Base-by-base conservation (phyloP, 2,113 vertebrate genomes). In the Parus major region DNA sequence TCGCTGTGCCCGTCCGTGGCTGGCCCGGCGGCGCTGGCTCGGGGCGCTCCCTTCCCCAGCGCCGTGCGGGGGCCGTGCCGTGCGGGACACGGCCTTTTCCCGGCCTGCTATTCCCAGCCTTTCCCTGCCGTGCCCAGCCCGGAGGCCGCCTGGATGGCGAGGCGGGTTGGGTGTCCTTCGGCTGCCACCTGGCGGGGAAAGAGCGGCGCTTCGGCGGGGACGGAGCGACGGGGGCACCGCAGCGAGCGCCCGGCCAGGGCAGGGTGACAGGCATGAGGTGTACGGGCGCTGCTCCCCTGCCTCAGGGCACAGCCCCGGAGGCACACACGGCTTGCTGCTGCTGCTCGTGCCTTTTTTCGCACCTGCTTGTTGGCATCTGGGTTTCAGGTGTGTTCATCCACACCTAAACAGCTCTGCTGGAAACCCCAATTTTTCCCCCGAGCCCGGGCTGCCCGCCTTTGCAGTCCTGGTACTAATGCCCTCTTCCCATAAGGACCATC, bases 181-280 rank as follows among this genome's bases (percentile, higher is more conserved):
- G 64, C 97, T 96, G 97, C 97, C 86, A 92, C 94, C 95, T 97
- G 82, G 96, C 93, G 97, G 95, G 86, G 31, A 59, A 18, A 8
- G 23, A 50, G 76, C 50, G 39, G 64, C 42, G 42, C 42, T 42
- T 42, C 42, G 42, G 42, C 44, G 3, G 44, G 28, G 15, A 39
- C 15, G 2, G 20, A 3, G 31, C 97, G 92, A 96, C 96, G 2
- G 28, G 15, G 22, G 12, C 5, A 15, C 1, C 7, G 36, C 28
- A 29, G 69, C 39, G 16, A 53, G 31, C 11, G 25, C 15, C 33
- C 19, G 44, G 59, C 19, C 19, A 3, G 1, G 59, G 52, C 4
- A 33, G 9, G 15, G 14, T 5, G 44, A 7, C 66, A 8, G 8
- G 0, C 29, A 3, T 7, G 44, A 11, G 10, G 19, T 4, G 25